Base-by-base conservation (phyloP, 2,797 vertebrate genomes). In the Nothura maculosa region DNA sequence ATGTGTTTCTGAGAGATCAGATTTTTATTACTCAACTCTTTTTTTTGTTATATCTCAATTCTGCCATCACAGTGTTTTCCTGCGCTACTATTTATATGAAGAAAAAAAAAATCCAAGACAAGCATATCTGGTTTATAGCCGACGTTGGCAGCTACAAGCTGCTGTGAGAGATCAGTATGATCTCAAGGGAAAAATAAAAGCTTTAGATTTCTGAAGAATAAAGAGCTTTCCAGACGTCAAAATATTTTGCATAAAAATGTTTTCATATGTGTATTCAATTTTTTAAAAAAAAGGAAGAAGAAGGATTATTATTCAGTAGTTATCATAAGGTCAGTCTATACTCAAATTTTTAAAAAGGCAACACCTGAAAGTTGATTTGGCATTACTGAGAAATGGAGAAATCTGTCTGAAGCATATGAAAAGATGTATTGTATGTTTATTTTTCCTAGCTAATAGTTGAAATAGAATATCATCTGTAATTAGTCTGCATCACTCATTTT, bases 11-110 rank as follows among this genome's bases (percentile, higher is more conserved):
- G 27, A 25, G 86, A 82, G 10, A 47, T 60, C 21, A 42, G 20
- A 2, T 60, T 45, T n/a, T 30, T 73, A 6, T 62, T 79, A 12
- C 7, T 15, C 20, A 89, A 15, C 17, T 62, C 89, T 18, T 24
- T 34, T 38, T 30, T 74, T 55, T 67, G 11, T 60, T 66, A 2
- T 27, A 10, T 10, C 32, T 70, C 32, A 1, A 3, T 66, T 81
- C 36, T 60, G 6, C 4, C 40, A 12, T 64, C 32, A 30, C 43
- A 21, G 8, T 14, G 32, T 54, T 78, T 73, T 61, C 32, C 6
- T 64, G 1, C 1, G 4, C 6, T 85, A 6, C 87, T 10, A 15
- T 52, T 68, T 40, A 40, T 0, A 0, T 19, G 17, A 45, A 43
- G 54, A 63, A 73, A 14, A 63, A 14, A 63, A 50, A 77, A 85